phyloP scores from a whole-genome alignment of 37 sponge, comb jelly and placozoan species.

The Theonella swinhoei region DNA sequence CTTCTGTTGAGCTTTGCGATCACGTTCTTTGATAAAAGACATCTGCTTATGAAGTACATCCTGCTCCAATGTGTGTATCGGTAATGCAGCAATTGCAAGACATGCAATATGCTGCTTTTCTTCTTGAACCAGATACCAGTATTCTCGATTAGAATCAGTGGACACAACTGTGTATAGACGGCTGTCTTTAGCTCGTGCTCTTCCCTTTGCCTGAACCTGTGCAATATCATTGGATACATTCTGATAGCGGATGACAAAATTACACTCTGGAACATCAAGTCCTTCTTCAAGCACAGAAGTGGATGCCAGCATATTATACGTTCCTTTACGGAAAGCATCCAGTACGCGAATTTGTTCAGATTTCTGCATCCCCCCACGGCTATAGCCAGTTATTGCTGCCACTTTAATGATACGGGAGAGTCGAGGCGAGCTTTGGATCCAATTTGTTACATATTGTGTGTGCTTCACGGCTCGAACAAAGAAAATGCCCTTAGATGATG shows the following conservation, averaged over 20 bases:
- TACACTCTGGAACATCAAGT: constrained; percentile 74
- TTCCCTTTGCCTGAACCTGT: constrained; percentile 69
- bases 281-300: constrained; percentile 84
- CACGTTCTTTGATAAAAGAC: background rate
- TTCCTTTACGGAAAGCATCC: constrained; percentile 34
- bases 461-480: constrained; percentile 63
- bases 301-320: constrained; percentile 62
- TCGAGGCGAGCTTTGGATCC: constrained; percentile 27
- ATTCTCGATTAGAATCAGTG: constrained; percentile 19
- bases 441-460: constrained; percentile 31
- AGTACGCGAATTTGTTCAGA: constrained; percentile 53
- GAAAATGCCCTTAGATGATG: constrained; percentile 36
- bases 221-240: constrained; percentile 66
- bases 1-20: background rate
- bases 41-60: background rate
- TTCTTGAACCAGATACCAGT: constrained; percentile 38
- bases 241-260: constrained; percentile 73
- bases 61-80: background rate
- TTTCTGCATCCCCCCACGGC: constrained; percentile 44
- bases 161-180: constrained; percentile 45
- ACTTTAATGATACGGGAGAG: background rate
- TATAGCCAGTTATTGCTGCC: background rate
- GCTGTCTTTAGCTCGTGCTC: constrained; percentile 65
- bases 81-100: background rate
- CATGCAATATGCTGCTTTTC: constrained; percentile 30